Conservation (phyloP, 1,140 invertebrate genomes). For the Magallana ariakensis region DNA sequence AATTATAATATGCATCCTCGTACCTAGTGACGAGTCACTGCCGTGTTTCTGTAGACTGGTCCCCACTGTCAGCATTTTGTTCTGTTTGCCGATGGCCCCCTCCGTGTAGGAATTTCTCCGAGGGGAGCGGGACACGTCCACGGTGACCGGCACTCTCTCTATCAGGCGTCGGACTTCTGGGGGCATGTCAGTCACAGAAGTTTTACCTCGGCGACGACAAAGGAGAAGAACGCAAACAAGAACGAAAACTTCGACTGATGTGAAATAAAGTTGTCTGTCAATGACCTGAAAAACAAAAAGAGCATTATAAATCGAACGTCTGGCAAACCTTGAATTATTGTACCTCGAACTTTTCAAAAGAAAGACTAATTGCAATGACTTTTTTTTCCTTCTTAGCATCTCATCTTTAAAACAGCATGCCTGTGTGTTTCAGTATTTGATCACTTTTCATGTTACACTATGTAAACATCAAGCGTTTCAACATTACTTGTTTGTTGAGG, state of each 20-base stretch:
- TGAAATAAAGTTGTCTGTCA: conserved; percentile 81
- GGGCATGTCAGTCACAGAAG: conserved; percentile 54
- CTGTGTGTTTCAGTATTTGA: too few species aligned
- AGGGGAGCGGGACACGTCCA: conserved; percentile 31
- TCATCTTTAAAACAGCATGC: too few species aligned
- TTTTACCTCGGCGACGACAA: conserved; percentile 75
- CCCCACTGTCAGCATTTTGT: not conserved
- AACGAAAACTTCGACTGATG: conserved; percentile 81
- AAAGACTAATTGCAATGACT: too few species aligned
- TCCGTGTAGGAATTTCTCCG: conserved; percentile 64
- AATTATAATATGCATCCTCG: not conserved
- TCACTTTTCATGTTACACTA: too few species aligned
- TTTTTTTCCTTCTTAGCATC: too few species aligned
- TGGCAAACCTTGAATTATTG: too few species aligned
- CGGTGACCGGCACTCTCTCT: conserved; percentile 58
- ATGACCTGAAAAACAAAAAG: conserved; percentile 78
- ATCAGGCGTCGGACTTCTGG: conserved; percentile 62
- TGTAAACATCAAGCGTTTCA: too few species aligned
- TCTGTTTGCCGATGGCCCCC: conserved; percentile 37
- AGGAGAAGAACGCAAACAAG: conserved; percentile 81
- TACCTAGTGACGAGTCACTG: conserved; percentile 63
- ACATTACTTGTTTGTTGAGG: conserved; percentile 61
- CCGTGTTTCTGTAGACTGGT: conserved; percentile 55
- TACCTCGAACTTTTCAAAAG: too few species aligned
- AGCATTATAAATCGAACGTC: too few species aligned